Base-by-base conservation (phyloP, 2,888 invertebrate genomes). In the Myopa testacea region DNA sequence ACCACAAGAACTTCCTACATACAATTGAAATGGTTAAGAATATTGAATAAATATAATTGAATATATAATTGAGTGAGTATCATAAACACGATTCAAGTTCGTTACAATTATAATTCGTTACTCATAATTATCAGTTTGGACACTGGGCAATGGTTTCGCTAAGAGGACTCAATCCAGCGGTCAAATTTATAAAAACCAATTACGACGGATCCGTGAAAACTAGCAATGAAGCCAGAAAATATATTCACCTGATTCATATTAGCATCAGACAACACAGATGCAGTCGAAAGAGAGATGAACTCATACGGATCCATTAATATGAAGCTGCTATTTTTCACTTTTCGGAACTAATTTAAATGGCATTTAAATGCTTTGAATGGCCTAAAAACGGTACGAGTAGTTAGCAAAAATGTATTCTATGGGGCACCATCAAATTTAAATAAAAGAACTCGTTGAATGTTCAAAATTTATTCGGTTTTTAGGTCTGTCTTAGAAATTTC, bases 141-240 rank as follows among this genome's bases (percentile, higher is more conserved):
- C 1, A 8, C 19, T 74, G 63, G 45, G 58, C 40, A 75, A 63
- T 26, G 16, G 19, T 45, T 40, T 14, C 40, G 62, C 55, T 37
- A 45, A 37, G n/a, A 45, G 19, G 38, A 16, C 26, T 5, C 60
- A 38, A 52, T 7, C 73, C 19, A 4, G 1, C 16, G 73, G 26
- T 62, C 45, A 7, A 26, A 60, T 19, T 52, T 12, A n/a, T 55
- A 55, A 55, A 7, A 45, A 34, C 4, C 40, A 75, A 75, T 75
- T 75, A 75, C 26, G 75, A 69, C n/a, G n/a, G 60, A 69, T 40
- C 52, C 58, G 75, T 45, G 69, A 75, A 75, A 75, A 69, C 68
- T 75, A 40, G 58, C 75, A 60, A 2, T 40, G 19, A 7, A 58
- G 40, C 19, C 52, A n/a, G 38, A 67, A 67, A 67, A 65, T n/a